These are phyloP conservation scores for Merluccius polli DNA, from an alignment of 2,797 vertebrate genomes.

Conservation along the genomic window DNA sequence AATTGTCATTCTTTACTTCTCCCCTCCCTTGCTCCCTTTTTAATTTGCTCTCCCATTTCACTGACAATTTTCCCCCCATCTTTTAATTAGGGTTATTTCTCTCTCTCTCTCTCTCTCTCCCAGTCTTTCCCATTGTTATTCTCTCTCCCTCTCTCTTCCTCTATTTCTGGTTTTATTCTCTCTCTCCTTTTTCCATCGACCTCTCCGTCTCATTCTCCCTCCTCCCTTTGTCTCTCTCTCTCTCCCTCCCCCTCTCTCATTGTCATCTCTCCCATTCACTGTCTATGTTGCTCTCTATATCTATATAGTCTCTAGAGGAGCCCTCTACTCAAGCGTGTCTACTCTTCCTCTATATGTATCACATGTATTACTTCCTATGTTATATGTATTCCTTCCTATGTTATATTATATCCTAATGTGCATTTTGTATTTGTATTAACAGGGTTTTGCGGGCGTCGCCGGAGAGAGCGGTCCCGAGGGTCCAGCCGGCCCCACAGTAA, in stretches of 20 bases:
- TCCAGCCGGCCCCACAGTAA: slow-evolving; percentile 71
- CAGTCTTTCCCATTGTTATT: background rate
- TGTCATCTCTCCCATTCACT: background rate
- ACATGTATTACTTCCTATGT: background rate
- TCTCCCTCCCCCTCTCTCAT: background rate
- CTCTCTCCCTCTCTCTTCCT: background rate
- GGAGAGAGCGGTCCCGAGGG: slow-evolving; percentile 73
- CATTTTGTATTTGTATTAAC: slow-evolving; percentile 7
- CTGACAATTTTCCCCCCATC: too few species aligned
- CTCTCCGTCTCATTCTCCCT: too few species aligned
- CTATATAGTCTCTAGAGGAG: background rate
- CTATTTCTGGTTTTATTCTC: background rate
- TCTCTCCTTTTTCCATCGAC: slow-evolving; percentile 15
- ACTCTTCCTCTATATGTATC: background rate
- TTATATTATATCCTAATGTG: background rate
- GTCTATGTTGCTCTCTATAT: background rate
- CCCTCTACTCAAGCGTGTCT: background rate
- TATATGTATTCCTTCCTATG: background rate
- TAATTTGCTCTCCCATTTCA: slow-evolving; percentile 6
- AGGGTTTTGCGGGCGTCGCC: slow-evolving; percentile 76
- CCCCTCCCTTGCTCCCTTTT: background rate
- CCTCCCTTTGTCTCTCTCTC: too few species aligned
- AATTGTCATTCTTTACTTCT: background rate
- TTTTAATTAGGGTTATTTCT: too few species aligned
- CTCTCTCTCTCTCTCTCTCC: background rate